Evolutionary conservation across 2,113 vertebrate species (phyloP), one percentile per base, ranked within the genome.

Genomic region (Cygnus atratus): DNA sequence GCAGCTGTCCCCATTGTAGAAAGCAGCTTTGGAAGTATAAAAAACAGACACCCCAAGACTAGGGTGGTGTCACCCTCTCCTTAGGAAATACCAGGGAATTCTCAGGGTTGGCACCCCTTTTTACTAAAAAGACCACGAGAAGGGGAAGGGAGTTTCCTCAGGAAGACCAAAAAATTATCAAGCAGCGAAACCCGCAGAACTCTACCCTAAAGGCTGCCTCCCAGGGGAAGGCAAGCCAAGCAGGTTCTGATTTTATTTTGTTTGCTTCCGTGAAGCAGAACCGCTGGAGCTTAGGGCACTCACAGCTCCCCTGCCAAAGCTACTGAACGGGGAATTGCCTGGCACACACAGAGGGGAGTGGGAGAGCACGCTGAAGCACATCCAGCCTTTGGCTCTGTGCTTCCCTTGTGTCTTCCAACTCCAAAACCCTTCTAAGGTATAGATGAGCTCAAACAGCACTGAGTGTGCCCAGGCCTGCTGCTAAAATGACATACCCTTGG

Each of bases 11-110:
- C 67, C 39, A 20, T 2, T 0, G 1, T 46, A 52, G 37, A 17
- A 66, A 39, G 52, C 21, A 6, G 21, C 43, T 61, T 9, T 46
- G 63, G 31, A 76, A 61, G 16, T 2, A 37, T 2, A n/a, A 63
- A 24, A 24, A 18, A 63, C 1, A 65, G 39, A 31, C 37, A 10
- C 8, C n/a, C 57, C 6, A 0, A 26, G 6, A n/a, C 19, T 19
- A 48, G 46, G 20, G 67, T 15, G 14, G 43, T 8, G 25, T 11
- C 63, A 65, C 21, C 33, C 68, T 65, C 29, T 63, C 52, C 75
- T 74, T 11, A 6, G 41, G 50, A 74, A 74, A 48, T 9, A 52
- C 0, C 1, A 1, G 11, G 13, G 13, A 22, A 63, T 39, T 33
- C 37, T 44, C 59, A 48, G 50, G 3, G 1, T 11, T 78, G 41